These are phyloP conservation scores for Drosophila kepulauana DNA, from an alignment of 1,140 invertebrate species.

Conservation along the genomic window DNA sequence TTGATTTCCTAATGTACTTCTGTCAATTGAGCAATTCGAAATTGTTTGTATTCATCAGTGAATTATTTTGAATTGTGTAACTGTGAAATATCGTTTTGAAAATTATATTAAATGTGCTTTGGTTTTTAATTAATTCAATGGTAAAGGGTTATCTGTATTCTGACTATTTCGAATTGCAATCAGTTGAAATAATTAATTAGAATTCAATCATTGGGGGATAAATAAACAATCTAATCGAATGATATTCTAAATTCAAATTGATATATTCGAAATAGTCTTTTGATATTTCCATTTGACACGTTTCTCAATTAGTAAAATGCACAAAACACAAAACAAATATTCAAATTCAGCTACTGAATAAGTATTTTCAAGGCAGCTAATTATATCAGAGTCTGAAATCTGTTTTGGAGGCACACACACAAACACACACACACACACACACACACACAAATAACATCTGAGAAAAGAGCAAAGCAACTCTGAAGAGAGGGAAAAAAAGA, in stretches of 20 bases:
- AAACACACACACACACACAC: background rate
- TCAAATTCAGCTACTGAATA: slow-evolving; percentile 29
- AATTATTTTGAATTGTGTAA: too few relatives aligned
- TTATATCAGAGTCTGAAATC: slow-evolving; percentile 75
- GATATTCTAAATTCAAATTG: background rate
- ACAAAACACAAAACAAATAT: slow-evolving; percentile 20
- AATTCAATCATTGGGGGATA: slow-evolving; percentile 1
- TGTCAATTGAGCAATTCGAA: too few relatives aligned
- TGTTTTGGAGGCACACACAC: slow-evolving; percentile 21
- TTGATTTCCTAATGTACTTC: background rate
- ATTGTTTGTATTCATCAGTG: too few relatives aligned
- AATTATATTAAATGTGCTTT: background rate
- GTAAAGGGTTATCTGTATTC: background rate
- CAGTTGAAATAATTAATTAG: slow-evolving; percentile 18
- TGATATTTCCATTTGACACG: slow-evolving; percentile 42
- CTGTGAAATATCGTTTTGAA: too few relatives aligned
- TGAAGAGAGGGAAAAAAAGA: slow-evolving; percentile 20
- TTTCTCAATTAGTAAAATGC: slow-evolving; percentile 29
- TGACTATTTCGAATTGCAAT: background rate
- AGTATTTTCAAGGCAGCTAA: slow-evolving; percentile 46
- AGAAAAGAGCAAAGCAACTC: slow-evolving; percentile 28
- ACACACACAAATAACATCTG: slow-evolving; percentile 16
- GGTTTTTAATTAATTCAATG: slow-evolving; percentile 15
- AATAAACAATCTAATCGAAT: slow-evolving; percentile 23
- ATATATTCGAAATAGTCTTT: background rate